Evolutionary conservation across 2,888 invertebrate species (phyloP).

Genomic region (Nematopogon swammerdamellus): DNA sequence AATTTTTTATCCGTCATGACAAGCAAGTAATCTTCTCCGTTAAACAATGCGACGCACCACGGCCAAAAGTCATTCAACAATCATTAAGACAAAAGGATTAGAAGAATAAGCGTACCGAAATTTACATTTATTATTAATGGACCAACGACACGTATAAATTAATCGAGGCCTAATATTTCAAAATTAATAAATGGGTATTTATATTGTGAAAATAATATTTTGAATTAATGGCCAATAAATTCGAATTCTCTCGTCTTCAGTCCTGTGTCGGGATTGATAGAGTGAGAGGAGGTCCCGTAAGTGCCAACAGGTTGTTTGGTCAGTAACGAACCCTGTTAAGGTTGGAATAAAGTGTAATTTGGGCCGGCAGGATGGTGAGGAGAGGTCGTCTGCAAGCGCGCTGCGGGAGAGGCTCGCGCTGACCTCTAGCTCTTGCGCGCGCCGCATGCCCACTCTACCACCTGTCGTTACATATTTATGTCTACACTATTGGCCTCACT

Average conservation of each 20-base stretch:
- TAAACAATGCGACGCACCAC: no score
- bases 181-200: slow-evolving; percentile 59
- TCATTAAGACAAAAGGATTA: slow-evolving; percentile 38
- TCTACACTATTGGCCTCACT: slow-evolving; percentile 56
- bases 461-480: slow-evolving; percentile 58
- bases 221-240: slow-evolving; percentile 59
- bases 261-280: slow-evolving; percentile 43
- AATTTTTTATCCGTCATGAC: no score
- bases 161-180: slow-evolving; percentile 58
- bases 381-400: slow-evolving; percentile 20
- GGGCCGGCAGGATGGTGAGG: no score
- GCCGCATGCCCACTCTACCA: slow-evolving; percentile 55
- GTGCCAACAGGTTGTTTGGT: slow-evolving; percentile 3
- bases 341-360: no score
- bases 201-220: slow-evolving; percentile 59
- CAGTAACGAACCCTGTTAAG: slow-evolving; percentile 27
- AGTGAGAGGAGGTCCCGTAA: slow-evolving; percentile 17
- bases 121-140: slow-evolving; percentile 57
- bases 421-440: slow-evolving; percentile 19
- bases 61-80: not conserved
- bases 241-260: slow-evolving; percentile 56
- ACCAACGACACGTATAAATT: slow-evolving; percentile 57
- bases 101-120: slow-evolving; percentile 47
- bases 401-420: slow-evolving; percentile 39
- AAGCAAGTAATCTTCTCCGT: no score